Base-by-base conservation (phyloP, 1,140 invertebrate genomes). In the Drosophila willistoni region DNA sequence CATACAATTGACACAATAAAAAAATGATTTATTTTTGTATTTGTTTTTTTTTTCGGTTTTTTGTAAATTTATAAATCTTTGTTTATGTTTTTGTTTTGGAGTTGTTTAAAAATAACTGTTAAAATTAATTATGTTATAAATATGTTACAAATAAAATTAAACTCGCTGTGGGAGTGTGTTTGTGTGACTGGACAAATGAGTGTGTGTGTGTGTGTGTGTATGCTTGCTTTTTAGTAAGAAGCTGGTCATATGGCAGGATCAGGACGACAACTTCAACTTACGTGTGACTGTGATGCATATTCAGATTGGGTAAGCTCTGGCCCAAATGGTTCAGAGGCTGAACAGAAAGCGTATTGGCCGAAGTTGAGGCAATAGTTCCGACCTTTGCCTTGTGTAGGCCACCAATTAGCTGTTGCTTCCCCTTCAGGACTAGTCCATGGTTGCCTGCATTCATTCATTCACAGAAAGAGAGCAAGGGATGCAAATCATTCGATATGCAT, bases 251-350 rank as follows among this genome's bases (percentile, higher is more conserved):
- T 67, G 33, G 68, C 56, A 72, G 71, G 64, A 56, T 9, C 29
- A 47, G 73, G 74, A 71, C 73, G 17, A 51, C 74, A 77, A 74
- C 68, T 62, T 77, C 73, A 69, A 90, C 90, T 91, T 90, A 91
- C 90, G 81, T 85, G 72, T 91, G 91, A 68, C 73, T 91, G 64
- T 90, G 82, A 62, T 90, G 91, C 68, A 91, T 68, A 60, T 87
- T 95, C 60, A 96, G 90, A 82, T 96, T 96, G 33, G 96, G 96
- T 79, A 96, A 91, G 66, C 95, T 96, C 90, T 96, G 95, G 22
- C 95, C 95, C 61, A 96, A 91, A 57, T 94, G 94, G 70, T 94
- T 94, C 12, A 94, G 92, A 7, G 96, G 94, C 84, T 96, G 95
- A 41, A 97, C 96, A 13, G 95, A 95, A 54, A 97, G 92, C 0